Percentiles rank a stretch among this genome's conserved stretches.
Conservation (phyloP, 2,888 invertebrate species). For the Rambutsinella grinnellia region DNA sequence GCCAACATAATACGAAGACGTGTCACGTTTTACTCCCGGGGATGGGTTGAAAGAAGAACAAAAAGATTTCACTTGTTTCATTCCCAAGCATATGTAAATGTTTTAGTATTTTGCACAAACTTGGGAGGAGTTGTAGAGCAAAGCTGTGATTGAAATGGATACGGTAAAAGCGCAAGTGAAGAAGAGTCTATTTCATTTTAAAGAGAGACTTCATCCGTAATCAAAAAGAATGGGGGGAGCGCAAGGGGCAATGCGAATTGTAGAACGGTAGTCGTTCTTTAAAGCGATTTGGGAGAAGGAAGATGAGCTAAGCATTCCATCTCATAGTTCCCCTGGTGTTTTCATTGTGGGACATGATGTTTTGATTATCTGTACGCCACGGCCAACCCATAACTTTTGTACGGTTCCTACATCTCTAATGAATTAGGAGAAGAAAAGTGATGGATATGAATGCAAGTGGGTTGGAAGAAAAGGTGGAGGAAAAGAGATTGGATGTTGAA, state of each 20-base stretch:
- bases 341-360: neutral
- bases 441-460: neutral
- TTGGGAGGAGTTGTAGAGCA: no score
- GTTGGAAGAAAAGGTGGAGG: neutral
- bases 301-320: neutral
- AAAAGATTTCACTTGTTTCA: slow-evolving; percentile 14
- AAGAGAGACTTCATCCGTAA: no score
- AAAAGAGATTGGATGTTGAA: no score
- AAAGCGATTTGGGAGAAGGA: neutral
- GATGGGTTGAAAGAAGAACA: neutral
- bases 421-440: neutral
- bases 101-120: no score
- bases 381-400: neutral
- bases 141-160: no score
- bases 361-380: neutral
- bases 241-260: no score
- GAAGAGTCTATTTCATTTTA: no score
- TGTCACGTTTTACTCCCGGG: no score
- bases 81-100: slow-evolving; percentile 46
- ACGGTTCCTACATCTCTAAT: neutral
- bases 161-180: no score
- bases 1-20: slow-evolving; percentile 23
- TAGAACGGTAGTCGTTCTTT: no score
- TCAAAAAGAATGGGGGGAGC: no score
- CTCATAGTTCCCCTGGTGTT: neutral